A percentile compares a stretch with the other conserved stretches of the same genome.
These are phyloP conservation scores for Aradophagus sp. DNA, from an alignment of 1,140 invertebrate genomes.

Conservation along the genomic window DNA sequence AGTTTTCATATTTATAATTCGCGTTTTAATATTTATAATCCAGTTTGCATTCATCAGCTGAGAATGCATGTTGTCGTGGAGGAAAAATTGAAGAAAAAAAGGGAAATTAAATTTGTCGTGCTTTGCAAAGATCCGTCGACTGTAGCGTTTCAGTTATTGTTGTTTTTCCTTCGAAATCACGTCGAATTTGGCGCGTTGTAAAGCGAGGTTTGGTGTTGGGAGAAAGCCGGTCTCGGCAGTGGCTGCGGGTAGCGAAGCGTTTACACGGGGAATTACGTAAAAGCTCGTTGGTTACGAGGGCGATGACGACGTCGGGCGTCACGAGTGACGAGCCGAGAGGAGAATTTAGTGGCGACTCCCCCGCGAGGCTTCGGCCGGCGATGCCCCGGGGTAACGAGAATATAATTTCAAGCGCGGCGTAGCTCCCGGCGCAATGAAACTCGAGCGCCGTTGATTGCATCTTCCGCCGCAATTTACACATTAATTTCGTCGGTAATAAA, in stretches of 20 bases:
- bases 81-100: too few relatives aligned
- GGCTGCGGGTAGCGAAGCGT: slow-evolving; percentile 38
- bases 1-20: slow-evolving; percentile 13
- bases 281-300: slow-evolving; percentile 41
- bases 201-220: slow-evolving; percentile 47
- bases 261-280: slow-evolving; percentile 60
- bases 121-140: too few relatives aligned
- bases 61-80: too few relatives aligned
- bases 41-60: too few relatives aligned
- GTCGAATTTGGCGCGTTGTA: too few relatives aligned
- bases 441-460: slow-evolving; percentile 31
- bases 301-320: slow-evolving; percentile 35
- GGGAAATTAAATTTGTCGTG: too few relatives aligned
- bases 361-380: slow-evolving; percentile 16
- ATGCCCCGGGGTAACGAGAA: slow-evolving; percentile 43
- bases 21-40: too few relatives aligned
- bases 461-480: slow-evolving; percentile 41
- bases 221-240: slow-evolving; percentile 58
- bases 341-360: slow-evolving; percentile 4
- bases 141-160: too few relatives aligned
- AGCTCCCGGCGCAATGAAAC: slow-evolving; percentile 33
- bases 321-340: slow-evolving; percentile 8
- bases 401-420: slow-evolving; percentile 26
- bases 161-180: too few relatives aligned
- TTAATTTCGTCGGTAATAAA: slow-evolving; percentile 44